Base-by-base conservation (phyloP, 2,888 invertebrate genomes). In the Tenthredo mesomela region DNA sequence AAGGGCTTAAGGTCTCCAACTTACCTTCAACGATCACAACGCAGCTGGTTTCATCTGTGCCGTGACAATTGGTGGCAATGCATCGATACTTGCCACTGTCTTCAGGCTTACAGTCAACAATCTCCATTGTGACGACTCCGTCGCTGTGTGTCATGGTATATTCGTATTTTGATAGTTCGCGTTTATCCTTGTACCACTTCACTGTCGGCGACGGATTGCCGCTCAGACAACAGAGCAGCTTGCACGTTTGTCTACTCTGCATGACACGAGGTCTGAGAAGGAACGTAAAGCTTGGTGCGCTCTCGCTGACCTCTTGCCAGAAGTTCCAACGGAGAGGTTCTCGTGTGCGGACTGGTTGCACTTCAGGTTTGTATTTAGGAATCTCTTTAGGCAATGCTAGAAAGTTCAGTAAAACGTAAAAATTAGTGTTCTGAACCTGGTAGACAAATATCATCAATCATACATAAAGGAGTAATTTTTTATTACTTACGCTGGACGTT, bases 21-120 rank as follows among this genome's bases (percentile, higher is more conserved):
- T 94, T 95, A 96, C 98, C 98, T 96, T 99, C 99, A 90, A 99
- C 98, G 91, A 98, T 98, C 85, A 99, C 98, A 89, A 98, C 98
- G 93, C 98, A 98, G 87, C 96, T 96, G 21, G 99, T 99, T 94
- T 99, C 99, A 91, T 99, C 99, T 47, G 96, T 96, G 90, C 99
- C 99, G 92, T 99, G 98, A 82, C 95, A 95, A 94, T 99, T 99
- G 88, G 97, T 97, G 25, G 99, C 99, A 54, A 97, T 95, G 93
- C 99, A 99, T 70, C 96, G 96, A 94, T 99, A 99, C 93, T 97
- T 98, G 88, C 99, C 99, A 87, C 98, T 98, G 94, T 99, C 99
- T 85, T 97, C 97, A 0, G 98, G 97, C 90, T 97, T 96, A 93
- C 99, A 98, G 94, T 98, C 98, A 88, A 97, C 96, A 89, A 99